Evolutionary conservation across 2,797 vertebrate species (phyloP).

Genomic region (Pogonophryne albipinna): DNA sequence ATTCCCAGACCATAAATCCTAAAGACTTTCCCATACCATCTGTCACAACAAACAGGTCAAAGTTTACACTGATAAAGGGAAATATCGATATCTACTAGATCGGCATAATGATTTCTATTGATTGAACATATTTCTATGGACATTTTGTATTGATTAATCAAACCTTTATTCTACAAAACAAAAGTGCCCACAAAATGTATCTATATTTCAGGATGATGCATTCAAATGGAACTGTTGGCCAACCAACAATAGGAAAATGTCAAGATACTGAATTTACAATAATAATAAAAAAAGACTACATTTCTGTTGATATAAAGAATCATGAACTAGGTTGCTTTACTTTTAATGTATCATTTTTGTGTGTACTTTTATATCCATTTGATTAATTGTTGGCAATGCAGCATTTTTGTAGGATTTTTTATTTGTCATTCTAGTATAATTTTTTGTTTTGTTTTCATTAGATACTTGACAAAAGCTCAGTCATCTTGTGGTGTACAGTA

Average conservation of each 20-base stretch:
- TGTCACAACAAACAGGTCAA: not conserved
- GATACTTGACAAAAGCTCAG: not conserved
- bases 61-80: not conserved
- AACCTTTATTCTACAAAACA: not conserved
- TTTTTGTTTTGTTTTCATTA: not conserved
- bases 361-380: conserved; percentile 6
- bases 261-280: not conserved
- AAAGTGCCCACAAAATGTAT: not conserved
- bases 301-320: not conserved
- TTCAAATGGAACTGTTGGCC: not conserved
- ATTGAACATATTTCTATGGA: no score
- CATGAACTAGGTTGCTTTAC: not conserved
- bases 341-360: not conserved
- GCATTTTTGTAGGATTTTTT: not conserved
- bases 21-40: not conserved
- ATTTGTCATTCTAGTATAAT: no score
- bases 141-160: not conserved
- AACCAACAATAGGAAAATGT: not conserved
- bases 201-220: not conserved
- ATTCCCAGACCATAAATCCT: not conserved
- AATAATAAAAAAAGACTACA: not conserved
- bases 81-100: no score
- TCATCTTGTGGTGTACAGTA: not conserved
- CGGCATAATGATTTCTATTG: not conserved
- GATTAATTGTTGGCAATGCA: not conserved